Percentiles rank a stretch among this genome's conserved stretches.
phyloP scores from a whole-genome alignment of 1,140 invertebrate species.

The Leguminivora glycinivorella region DNA sequence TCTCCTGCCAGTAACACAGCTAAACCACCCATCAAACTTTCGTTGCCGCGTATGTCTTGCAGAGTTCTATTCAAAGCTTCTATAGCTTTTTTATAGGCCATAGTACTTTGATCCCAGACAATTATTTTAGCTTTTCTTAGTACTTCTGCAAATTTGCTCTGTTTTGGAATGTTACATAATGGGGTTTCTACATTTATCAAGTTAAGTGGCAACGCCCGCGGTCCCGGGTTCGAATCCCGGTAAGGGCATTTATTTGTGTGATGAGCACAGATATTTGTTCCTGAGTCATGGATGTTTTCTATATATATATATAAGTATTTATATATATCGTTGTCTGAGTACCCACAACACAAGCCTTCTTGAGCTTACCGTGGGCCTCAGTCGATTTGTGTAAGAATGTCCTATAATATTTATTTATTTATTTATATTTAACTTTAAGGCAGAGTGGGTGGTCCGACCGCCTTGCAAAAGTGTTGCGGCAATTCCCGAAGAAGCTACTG shows the following conservation, averaged over 20 bases:
- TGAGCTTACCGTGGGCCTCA: too few relatives aligned
- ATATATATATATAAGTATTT: too few relatives aligned
- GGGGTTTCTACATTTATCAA: constrained; percentile 38
- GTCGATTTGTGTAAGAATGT: too few relatives aligned
- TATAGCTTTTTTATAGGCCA: constrained; percentile 45
- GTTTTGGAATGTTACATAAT: constrained; percentile 50
- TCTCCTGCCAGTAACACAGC: constrained; percentile 58
- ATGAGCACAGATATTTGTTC: too few relatives aligned
- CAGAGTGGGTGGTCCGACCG: constrained; percentile 79
- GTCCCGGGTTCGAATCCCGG: too few relatives aligned
- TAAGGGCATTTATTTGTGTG: too few relatives aligned
- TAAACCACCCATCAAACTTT: constrained; percentile 46
- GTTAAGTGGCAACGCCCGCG: constrained; percentile 42
- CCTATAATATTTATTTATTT: too few relatives aligned
- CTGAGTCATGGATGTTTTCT: too few relatives aligned
- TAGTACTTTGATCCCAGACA: constrained; percentile 49
- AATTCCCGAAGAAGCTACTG: constrained; percentile 80
- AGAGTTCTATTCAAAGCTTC: constrained; percentile 51
- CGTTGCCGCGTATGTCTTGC: constrained; percentile 44
- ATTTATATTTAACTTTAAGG: too few relatives aligned
- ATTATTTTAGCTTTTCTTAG: constrained; percentile 48
- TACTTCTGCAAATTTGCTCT: constrained; percentile 46
- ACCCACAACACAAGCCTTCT: too few relatives aligned
- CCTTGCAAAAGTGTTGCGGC: constrained; percentile 77
- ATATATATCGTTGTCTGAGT: too few relatives aligned